phyloP scores from a whole-genome alignment of 1,140 invertebrate genomes.

The Mamestra configurata region DNA sequence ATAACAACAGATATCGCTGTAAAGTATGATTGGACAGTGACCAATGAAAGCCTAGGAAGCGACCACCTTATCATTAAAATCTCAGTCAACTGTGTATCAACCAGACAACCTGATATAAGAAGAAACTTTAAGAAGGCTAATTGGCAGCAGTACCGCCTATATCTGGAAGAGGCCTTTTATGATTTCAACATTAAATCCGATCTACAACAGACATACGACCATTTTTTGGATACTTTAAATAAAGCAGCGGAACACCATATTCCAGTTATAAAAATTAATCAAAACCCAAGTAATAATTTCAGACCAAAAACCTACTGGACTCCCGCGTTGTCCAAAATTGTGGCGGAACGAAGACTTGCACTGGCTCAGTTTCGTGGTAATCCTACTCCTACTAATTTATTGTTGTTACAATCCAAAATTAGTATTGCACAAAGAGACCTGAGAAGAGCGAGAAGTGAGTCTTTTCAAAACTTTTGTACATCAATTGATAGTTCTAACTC shows the following conservation, averaged over 20 bases:
- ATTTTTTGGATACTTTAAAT: not conserved
- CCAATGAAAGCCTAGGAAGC: not conserved
- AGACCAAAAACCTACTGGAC: not conserved
- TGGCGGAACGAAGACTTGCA: not conserved
- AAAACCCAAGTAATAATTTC: slow-evolving; percentile 3
- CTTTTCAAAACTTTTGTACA: too few species aligned
- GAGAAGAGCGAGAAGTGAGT: too few species aligned
- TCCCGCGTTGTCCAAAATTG: not conserved
- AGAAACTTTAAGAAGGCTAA: not conserved
- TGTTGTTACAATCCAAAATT: not conserved
- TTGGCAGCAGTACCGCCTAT: not conserved
- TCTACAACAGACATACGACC: not conserved
- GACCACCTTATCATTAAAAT: slow-evolving; percentile 2
- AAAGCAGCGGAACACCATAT: not conserved
- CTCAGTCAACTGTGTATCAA: not conserved
- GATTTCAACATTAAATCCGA: too few species aligned
- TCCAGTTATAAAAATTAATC: not conserved
- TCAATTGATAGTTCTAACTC: too few species aligned
- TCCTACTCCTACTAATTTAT: not conserved
- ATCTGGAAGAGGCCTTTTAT: not conserved
- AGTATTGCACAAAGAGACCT: too few species aligned
- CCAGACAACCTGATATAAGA: not conserved
- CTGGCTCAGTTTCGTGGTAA: not conserved
- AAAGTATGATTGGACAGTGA: not conserved
- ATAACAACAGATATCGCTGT: not conserved